These are phyloP conservation scores for Metallyticus violacea DNA, from an alignment of 2,888 invertebrate species.

Conservation along the genomic window DNA sequence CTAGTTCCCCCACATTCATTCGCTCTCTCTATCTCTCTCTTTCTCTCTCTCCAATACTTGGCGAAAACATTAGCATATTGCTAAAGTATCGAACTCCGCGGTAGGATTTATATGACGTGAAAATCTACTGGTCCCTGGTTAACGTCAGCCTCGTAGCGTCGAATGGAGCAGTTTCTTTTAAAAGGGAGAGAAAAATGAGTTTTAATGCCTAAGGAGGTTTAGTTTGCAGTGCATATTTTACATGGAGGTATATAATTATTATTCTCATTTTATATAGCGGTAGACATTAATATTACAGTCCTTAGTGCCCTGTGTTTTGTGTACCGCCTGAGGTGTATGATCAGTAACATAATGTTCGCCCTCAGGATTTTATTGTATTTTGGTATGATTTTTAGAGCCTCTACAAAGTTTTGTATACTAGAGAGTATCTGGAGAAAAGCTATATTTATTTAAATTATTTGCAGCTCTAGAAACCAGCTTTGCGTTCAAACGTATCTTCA, in stretches of 20 bases:
- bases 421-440: too few relatives aligned
- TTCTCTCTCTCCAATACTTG: neutral
- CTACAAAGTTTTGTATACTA: too few relatives aligned
- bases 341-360: too few relatives aligned
- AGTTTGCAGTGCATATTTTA: neutral
- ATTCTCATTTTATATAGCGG: neutral
- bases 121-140: conserved; percentile 25
- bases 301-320: neutral
- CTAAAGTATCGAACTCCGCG: conserved; percentile 32
- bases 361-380: too few relatives aligned
- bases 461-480: too few relatives aligned
- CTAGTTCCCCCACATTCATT: too few relatives aligned
- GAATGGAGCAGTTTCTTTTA: neutral
- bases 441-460: too few relatives aligned
- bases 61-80: conserved; percentile 31
- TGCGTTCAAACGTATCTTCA: too few relatives aligned
- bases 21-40: too few relatives aligned
- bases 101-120: conserved; percentile 32
- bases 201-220: neutral
- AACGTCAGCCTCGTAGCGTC: neutral
- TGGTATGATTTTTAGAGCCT: too few relatives aligned
- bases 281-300: neutral
- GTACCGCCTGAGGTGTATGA: neutral
- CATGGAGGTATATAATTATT: neutral
- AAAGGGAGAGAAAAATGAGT: neutral